Percentiles rank a stretch among this genome's conserved stretches.
Evolutionary conservation across 2,797 vertebrate species (phyloP).

Genomic region (Mareca strepera): DNA sequence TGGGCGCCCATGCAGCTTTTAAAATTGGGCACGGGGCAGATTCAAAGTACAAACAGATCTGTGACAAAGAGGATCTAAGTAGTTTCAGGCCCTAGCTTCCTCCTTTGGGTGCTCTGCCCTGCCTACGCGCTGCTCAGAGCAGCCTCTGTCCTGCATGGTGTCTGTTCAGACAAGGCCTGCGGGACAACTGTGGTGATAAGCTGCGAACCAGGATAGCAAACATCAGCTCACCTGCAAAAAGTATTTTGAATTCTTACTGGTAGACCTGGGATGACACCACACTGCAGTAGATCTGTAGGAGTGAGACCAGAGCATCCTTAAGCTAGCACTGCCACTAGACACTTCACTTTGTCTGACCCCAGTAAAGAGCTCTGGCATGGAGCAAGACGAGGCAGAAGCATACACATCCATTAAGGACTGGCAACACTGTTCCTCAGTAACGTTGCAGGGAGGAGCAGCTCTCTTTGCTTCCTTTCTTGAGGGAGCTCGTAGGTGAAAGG

Average conservation of each 20-base stretch:
- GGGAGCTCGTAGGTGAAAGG: background rate
- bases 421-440: background rate
- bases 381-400: fast-evolving
- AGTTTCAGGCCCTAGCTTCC: background rate
- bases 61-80: background rate
- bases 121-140: fast-evolving
- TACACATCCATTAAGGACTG: background rate
- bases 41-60: background rate
- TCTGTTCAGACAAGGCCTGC: background rate
- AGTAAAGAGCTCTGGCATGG: fast-evolving
- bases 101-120: background rate
- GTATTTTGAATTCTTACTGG: background rate
- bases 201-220: background rate
- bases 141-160: background rate
- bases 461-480: background rate
- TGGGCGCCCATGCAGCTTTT: background rate
- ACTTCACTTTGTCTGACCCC: background rate
- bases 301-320: background rate
- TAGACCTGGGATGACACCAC: background rate
- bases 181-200: background rate
- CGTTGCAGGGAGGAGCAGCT: background rate
- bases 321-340: background rate
- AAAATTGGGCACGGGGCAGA: background rate
- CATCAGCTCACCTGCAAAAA: background rate
- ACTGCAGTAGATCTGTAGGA: background rate